Percentiles rank a stretch among this genome's conserved stretches.
These are phyloP conservation scores for Protophormia terraenovae DNA, from an alignment of 2,888 invertebrate species.

Conservation along the genomic window DNA sequence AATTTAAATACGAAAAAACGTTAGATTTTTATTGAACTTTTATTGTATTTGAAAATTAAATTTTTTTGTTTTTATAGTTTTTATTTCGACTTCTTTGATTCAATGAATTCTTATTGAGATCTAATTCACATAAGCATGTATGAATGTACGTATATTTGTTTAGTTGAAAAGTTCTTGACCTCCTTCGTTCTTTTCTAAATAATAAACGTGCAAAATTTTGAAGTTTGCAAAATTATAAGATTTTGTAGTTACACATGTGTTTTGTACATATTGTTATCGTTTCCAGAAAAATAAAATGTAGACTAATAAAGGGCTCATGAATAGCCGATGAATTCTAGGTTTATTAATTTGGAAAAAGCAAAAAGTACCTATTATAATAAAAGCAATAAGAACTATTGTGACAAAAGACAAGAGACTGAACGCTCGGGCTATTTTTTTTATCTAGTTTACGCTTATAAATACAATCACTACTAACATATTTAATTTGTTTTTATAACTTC, in stretches of 20 bases:
- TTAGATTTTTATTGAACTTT: conserved; percentile 24
- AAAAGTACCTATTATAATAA: no score
- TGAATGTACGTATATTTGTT: not conserved
- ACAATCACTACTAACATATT: no score
- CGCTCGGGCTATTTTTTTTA: no score
- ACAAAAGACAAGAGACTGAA: no score
- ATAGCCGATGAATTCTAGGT: no score
- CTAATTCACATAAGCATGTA: not conserved
- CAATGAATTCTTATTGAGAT: not conserved
- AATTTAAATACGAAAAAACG: conserved; percentile 19
- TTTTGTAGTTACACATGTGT: not conserved
- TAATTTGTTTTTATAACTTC: no score
- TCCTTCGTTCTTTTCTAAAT: not conserved
- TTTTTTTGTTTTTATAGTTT: no score
- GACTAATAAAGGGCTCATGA: no score
- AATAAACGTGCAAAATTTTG: not conserved
- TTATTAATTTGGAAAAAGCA: no score
- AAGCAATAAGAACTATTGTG: no score
- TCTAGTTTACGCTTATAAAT: no score
- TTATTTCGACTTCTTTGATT: not conserved
- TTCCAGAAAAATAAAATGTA: no score
- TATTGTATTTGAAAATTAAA: not conserved
- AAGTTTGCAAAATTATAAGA: not conserved
- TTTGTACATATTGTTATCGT: not conserved
- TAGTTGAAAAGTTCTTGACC: not conserved